Evolutionary conservation across 2,888 invertebrate species (phyloP).

Genomic region (Plebejus melissa): DNA sequence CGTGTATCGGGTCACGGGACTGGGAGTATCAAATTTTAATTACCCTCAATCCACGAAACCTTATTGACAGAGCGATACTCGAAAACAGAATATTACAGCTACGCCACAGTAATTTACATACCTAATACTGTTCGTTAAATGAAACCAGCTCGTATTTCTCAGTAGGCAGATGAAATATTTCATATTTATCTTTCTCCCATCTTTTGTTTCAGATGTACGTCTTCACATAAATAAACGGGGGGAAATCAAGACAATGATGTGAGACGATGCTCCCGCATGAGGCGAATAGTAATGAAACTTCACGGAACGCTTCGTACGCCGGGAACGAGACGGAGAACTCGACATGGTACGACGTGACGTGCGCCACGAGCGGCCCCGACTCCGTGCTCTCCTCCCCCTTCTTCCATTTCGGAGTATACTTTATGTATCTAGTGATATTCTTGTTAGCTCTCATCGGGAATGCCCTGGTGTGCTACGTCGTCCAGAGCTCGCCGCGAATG

Average conservation of each 20-base stretch:
- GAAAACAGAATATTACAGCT: neutral
- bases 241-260: constrained; percentile 19
- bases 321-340: constrained; percentile 39
- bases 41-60: neutral
- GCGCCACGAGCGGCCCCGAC: constrained; percentile 45
- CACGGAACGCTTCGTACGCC: neutral
- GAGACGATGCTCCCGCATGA: constrained; percentile 24
- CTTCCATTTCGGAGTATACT: constrained; percentile 82
- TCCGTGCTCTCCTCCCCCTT: constrained; percentile 64
- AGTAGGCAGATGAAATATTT: neutral
- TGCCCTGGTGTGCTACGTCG: constrained; percentile 91
- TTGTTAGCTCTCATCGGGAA: constrained; percentile 85
- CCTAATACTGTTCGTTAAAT: neutral
- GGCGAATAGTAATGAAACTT: neutral
- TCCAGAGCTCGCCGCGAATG: constrained; percentile 90
- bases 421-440: constrained; percentile 86
- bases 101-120: neutral
- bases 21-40: neutral
- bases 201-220: neutral
- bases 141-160: neutral
- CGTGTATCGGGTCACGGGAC: too few relatives aligned
- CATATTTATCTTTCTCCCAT: neutral
- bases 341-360: constrained; percentile 50
- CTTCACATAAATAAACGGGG: neutral
- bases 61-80: neutral